Base-by-base conservation (phyloP, 2,797 vertebrate genomes). In the Podargus strigoides region DNA sequence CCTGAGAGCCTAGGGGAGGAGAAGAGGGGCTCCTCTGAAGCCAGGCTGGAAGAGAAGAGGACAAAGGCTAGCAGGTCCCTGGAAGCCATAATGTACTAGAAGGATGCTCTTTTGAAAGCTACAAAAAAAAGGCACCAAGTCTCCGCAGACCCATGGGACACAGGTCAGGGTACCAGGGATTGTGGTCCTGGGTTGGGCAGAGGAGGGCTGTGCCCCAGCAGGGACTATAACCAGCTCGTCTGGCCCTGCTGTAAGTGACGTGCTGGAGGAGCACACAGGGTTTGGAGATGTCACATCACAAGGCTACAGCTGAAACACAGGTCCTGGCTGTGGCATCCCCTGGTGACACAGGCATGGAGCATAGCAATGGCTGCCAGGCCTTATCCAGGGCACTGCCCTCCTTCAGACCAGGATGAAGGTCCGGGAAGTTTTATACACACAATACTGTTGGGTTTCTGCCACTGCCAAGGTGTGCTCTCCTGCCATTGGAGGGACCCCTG, bases 211-310 rank as follows among this genome's bases (percentile, higher is more conserved):
- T 24, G 18, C 39, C 37, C 28, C 6, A 7, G 19, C 9, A 28
- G 18, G 26, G 58, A 20, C 17, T 50, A 2, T 13, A 23, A 8
- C 14, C 1, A 3, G 14, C 14, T 28, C 2, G 0, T 16, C 44
- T 39, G 56, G 8, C 17, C 27, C 36, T 3, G 6, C 14, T 13
- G 14, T 8, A 12, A 11, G 20, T 34, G 28, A 11, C 2, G 21
- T 55, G 21, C 22, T 73, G 59, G 53, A 72, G 46, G 7, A 36
- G 5, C 52, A 70, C 1, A 1, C 24, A 32, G 36, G 26, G 12
- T 36, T 46, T 68, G 58, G 26, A 68, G 24, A 21, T 7, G 32
- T 39, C 24, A 27, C 34, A 59, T 32, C 12, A 27, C 0, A 7
- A 32, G 8, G 14, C 34, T 59, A 30, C 53, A 84, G 53, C 32